Conservation (phyloP, 2,797 vertebrate species). For the Lagorchestes hirsutus region DNA sequence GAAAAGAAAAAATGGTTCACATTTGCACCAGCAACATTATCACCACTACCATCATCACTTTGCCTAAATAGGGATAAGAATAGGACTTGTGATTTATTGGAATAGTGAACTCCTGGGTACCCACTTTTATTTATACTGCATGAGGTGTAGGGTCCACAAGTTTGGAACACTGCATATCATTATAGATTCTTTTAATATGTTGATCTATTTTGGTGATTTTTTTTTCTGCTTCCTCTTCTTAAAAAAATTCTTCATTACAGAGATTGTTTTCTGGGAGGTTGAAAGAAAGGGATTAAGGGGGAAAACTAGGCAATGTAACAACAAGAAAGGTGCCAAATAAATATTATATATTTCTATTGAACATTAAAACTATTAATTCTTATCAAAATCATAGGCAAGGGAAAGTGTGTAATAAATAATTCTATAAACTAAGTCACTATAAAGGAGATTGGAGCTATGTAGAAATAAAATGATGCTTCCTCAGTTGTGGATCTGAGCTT, state of each 20-base stretch:
- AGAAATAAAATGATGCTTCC: too few species aligned
- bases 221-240: background rate
- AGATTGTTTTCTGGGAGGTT: background rate
- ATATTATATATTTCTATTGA: background rate
- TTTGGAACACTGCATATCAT: background rate
- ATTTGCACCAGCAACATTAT: slow-evolving; percentile 21
- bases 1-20: slow-evolving; percentile 14
- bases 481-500: too few species aligned
- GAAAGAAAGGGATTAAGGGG: background rate
- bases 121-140: background rate
- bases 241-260: background rate
- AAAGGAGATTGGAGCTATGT: slow-evolving; percentile 25
- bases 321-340: background rate
- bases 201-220: background rate
- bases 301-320: background rate
- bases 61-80: background rate
- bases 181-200: background rate
- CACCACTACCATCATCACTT: slow-evolving; percentile 7
- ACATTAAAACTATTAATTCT: background rate
- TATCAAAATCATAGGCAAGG: slow-evolving; percentile 13
- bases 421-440: background rate
- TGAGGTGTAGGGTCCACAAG: background rate
- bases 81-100: background rate
- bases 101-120: background rate
- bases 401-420: slow-evolving; percentile 26